Conservation (phyloP, 2,113 vertebrate genomes). For the Aramus guarauna region DNA sequence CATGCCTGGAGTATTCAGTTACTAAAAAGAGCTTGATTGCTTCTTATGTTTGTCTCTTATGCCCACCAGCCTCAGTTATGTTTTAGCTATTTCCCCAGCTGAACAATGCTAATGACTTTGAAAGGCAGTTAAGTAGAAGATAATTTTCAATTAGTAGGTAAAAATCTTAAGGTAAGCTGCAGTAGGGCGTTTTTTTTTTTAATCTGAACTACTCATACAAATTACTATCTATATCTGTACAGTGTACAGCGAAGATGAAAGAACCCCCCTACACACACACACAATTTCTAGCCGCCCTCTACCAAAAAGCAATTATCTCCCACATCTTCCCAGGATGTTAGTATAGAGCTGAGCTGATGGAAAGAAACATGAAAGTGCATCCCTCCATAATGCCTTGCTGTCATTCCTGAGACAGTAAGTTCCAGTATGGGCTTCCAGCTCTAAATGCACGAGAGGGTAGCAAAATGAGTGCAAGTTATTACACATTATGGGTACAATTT, state of each 20-base stretch:
- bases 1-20: neutral
- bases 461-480: neutral
- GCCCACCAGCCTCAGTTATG: neutral
- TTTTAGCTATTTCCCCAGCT: neutral
- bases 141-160: conserved; percentile 15
- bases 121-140: conserved; percentile 7
- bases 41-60: neutral
- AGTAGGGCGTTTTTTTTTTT: neutral
- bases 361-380: neutral
- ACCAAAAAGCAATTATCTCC: neutral
- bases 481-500: neutral
- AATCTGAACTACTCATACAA: neutral
- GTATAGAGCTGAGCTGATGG: neutral
- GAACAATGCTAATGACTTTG: conserved; percentile 11
- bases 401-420: neutral
- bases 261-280: neutral
- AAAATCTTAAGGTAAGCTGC: neutral
- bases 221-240: neutral
- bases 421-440: neutral
- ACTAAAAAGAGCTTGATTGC: neutral
- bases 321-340: neutral
- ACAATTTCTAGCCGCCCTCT: neutral
- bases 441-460: neutral
- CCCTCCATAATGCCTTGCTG: neutral
- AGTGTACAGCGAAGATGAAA: neutral